A percentile compares a stretch with the other conserved stretches of the same genome.
These are phyloP conservation scores for Zaprionus kolodkinae DNA, from an alignment of 1,140 invertebrate genomes.

Conservation along the genomic window DNA sequence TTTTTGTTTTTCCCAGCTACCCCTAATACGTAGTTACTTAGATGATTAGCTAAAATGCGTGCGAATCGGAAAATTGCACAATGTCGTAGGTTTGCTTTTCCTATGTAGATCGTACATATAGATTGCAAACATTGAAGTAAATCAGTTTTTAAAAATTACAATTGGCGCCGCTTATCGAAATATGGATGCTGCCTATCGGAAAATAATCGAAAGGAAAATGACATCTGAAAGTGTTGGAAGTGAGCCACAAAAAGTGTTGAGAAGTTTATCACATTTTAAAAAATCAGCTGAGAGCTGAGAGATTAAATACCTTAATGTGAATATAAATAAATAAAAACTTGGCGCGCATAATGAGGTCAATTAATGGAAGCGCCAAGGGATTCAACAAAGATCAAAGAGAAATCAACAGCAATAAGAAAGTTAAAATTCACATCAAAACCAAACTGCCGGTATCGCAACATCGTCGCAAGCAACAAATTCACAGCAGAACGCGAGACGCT, in stretches of 20 bases:
- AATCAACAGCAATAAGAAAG: slow-evolving; percentile 5
- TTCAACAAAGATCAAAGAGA: neutral
- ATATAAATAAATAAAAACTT: slow-evolving; percentile 20
- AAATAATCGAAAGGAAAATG: slow-evolving; percentile 9
- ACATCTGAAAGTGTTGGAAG: slow-evolving; percentile 4
- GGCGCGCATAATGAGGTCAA: slow-evolving; percentile 12
- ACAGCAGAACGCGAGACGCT: neutral
- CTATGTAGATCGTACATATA: slow-evolving; percentile 29
- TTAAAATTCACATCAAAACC: neutral
- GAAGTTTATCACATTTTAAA: neutral
- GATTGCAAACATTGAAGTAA: neutral
- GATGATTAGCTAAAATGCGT: slow-evolving; percentile 67
- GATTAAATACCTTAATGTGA: neutral
- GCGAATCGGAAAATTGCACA: slow-evolving; percentile 53
- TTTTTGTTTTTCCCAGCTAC: slow-evolving; percentile 46
- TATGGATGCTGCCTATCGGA: neutral
- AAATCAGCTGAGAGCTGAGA: slow-evolving; percentile 12
- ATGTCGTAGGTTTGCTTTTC: slow-evolving; percentile 31
- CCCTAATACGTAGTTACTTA: slow-evolving; percentile 32
- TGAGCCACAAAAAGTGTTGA: neutral
- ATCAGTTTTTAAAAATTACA: neutral
- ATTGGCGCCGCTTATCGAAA: slow-evolving; percentile 9
- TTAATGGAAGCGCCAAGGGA: neutral
- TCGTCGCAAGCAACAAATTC: slow-evolving; percentile 13
- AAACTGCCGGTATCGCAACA: neutral